Conservation (phyloP, 2,113 vertebrate species). For the Bubalus kerabau region DNA sequence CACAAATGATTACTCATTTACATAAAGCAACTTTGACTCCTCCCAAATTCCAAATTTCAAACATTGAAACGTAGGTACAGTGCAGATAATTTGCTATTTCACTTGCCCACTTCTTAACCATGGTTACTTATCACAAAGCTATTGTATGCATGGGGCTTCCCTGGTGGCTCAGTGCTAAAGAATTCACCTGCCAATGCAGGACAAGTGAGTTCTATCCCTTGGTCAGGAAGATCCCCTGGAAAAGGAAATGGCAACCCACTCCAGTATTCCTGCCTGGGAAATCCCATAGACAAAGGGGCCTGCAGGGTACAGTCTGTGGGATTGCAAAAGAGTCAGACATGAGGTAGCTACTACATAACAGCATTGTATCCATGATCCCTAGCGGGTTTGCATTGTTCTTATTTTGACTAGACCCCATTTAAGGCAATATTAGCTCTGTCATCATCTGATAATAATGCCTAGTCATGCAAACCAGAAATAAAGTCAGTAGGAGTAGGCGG, state of each 20-base stretch:
- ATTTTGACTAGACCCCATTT: not conserved
- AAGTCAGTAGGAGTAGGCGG: not conserved
- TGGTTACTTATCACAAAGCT: not conserved
- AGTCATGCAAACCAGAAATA: not conserved
- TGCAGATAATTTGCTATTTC: not conserved
- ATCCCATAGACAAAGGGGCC: not conserved
- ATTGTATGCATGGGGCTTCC: not conserved
- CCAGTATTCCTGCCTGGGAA: not conserved
- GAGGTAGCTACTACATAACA: not conserved
- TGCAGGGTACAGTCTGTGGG: not conserved
- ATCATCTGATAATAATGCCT: not conserved
- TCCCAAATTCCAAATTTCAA: not conserved
- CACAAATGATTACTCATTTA: not conserved
- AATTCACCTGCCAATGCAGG: not conserved
- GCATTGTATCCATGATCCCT: not conserved
- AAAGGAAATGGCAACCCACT: not conserved
- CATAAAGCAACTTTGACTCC: not conserved
- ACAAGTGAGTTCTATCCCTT: not conserved
- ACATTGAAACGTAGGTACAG: not conserved
- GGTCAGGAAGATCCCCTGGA: not conserved
- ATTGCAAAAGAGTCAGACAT: not conserved
- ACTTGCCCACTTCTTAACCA: not conserved
- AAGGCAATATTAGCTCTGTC: not conserved
- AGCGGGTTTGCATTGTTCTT: not conserved
- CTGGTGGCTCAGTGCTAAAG: not conserved